Evolutionary conservation across 1,140 invertebrate genomes (phyloP).

Genomic region (Aphis craccivora): DNA sequence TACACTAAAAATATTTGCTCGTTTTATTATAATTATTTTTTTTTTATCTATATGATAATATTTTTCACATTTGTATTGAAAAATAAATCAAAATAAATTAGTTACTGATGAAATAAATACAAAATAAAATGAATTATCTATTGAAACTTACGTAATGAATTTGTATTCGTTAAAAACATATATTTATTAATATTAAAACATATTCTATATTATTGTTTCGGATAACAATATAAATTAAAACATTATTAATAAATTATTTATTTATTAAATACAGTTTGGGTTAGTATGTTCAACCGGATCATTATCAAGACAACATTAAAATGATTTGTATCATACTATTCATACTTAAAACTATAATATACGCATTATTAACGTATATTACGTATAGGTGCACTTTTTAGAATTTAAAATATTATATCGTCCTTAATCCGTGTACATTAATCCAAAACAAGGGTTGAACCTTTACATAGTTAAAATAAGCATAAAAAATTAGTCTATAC

Average conservation of each 20-base stretch:
- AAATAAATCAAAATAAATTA: background rate
- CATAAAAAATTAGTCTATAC: background rate
- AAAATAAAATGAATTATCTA: background rate
- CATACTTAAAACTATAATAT: background rate
- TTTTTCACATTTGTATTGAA: background rate
- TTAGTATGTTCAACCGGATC: background rate
- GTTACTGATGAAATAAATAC: background rate
- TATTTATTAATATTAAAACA: background rate
- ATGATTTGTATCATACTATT: background rate
- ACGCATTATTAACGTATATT: background rate
- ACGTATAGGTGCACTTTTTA: background rate
- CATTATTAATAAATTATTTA: background rate
- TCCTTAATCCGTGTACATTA: background rate
- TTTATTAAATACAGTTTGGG: background rate
- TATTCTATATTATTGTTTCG: background rate
- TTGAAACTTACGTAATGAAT: background rate
- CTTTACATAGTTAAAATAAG: background rate
- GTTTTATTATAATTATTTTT: background rate
- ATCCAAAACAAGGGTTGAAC: background rate
- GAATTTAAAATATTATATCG: background rate
- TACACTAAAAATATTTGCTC: background rate
- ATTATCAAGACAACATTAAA: background rate
- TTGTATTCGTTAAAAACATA: background rate
- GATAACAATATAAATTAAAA: background rate
- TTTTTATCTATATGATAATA: background rate